Evolutionary conservation across 1,140 invertebrate species (phyloP), one percentile per base, ranked within the genome.

Genomic region (Marisa cornuarietis): DNA sequence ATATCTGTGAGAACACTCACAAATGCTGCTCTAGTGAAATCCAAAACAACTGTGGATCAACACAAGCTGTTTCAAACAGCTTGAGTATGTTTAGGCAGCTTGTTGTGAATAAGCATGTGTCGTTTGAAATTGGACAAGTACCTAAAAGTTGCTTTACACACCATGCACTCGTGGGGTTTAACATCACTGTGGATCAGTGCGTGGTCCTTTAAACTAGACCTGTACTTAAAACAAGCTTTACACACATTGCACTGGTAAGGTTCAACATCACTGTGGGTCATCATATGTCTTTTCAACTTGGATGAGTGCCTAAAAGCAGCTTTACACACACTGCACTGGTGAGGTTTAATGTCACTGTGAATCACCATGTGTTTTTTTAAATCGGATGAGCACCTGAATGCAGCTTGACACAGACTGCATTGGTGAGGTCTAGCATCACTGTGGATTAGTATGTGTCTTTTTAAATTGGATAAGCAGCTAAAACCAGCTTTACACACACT

Each of bases 281-380:
- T 76, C 62, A 62, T 63, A n/a, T 76, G 75, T 14, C 16, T 63
- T 31, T 62, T 76, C 1, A 76, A 58, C 16, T 76, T 63, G 10
- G 24, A 31, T 0, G 22, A 22, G 24, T 24, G 26, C 24, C 14
- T 24, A 31, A 63, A 76, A 76, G 26, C 26, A 26, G 52, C 63
- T 42, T 26, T n/a, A 76, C 75, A 76, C 14, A 63, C 31, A 7
- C 11, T 65, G 61, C 75, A 76, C 75, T 63, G 24, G 31, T n/a
- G 31, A 42, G 31, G 18, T 63, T 65, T 31, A 18, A 42, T 49
- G 3, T 63, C 49, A 42, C 51, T 63, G 62, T 76, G 75, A 22
- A 42, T 76, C 31, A 61, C 26, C 75, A 76, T 78, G 31, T 78
- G 76, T 6, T 71, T 31, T 69, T 78, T 78, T n/a, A 78, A 49